A percentile compares a stretch with the other conserved stretches of the same genome.
Evolutionary conservation across 2,113 vertebrate species (phyloP).

Genomic region (Ptychochromis oligacanthus): DNA sequence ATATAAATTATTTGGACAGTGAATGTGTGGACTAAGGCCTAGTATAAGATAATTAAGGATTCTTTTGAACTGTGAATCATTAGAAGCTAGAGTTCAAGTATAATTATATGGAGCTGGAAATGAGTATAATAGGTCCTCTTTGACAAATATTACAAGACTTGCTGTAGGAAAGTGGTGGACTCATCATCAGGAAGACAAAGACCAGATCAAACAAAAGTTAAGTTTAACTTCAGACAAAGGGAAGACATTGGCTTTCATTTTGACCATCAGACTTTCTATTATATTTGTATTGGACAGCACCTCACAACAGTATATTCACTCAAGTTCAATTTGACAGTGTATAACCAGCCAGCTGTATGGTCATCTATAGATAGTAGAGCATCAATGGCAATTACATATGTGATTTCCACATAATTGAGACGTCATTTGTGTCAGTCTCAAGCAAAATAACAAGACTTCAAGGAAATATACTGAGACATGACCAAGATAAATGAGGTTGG

Average conservation of each 20-base stretch:
- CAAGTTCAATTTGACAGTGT: conserved; percentile 24
- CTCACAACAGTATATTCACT: conserved; percentile 21
- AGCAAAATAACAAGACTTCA: conserved; percentile 54
- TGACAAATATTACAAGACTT: background rate
- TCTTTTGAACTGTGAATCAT: background rate
- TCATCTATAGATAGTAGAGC: conserved; percentile 43
- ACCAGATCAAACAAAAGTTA: conserved; percentile 6
- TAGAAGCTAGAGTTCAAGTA: background rate
- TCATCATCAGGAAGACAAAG: conserved; percentile 13
- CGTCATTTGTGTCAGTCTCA: conserved; percentile 53
- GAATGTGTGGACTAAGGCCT: background rate
- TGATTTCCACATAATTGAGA: conserved; percentile 61
- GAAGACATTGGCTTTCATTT: background rate
- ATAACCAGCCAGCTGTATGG: conserved; percentile 52
- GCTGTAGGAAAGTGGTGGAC: conserved; percentile 24
- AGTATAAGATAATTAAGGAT: background rate
- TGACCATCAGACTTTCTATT: conserved; percentile 11
- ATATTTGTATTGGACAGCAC: conserved; percentile 41
- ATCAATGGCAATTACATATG: conserved; percentile 40
- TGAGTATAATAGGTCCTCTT: background rate
- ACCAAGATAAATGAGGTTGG: conserved; percentile 57
- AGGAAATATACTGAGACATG: conserved; percentile 47
- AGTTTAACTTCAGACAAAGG: conserved; percentile 6
- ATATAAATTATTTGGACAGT: background rate
- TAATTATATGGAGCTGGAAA: background rate